Evolutionary conservation across 2,113 vertebrate species (phyloP).

Genomic region (Actenoides hombroni): DNA sequence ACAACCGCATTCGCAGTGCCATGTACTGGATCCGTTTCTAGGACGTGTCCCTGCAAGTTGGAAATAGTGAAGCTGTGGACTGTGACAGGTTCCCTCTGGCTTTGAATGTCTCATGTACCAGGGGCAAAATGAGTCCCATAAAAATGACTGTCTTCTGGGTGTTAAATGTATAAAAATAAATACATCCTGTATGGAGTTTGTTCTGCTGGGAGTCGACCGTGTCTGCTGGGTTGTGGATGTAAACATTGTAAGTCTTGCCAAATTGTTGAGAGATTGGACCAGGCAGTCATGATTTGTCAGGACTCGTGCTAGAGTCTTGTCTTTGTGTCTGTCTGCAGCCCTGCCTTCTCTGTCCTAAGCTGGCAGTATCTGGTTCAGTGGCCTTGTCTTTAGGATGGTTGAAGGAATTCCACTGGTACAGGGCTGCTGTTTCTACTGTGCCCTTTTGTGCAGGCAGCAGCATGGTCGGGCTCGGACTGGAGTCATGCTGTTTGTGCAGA

Average conservation of each 20-base stretch:
- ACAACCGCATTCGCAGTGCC: conserved; percentile 91
- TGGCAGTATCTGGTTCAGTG: background rate
- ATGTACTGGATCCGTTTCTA: conserved; percentile 97
- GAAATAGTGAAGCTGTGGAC: background rate
- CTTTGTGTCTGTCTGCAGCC: background rate
- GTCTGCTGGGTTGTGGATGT: background rate
- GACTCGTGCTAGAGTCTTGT: background rate
- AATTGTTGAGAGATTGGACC: background rate
- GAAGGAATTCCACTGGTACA: background rate
- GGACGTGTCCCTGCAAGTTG: background rate
- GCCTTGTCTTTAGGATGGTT: background rate
- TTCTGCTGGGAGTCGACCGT: background rate
- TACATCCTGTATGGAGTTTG: background rate
- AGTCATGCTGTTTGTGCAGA: background rate
- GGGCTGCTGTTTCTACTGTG: background rate
- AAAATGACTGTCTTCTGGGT: background rate
- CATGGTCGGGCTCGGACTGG: background rate
- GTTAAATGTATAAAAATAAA: conserved; percentile 37
- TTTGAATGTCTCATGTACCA: background rate
- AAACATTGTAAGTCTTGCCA: background rate
- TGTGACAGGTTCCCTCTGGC: background rate
- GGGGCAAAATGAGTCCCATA: background rate
- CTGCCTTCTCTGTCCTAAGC: background rate
- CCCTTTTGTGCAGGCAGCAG: background rate
- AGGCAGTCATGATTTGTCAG: background rate